phyloP scores from a whole-genome alignment of 2,797 vertebrate species.

The Lycodopsis pacificus region DNA sequence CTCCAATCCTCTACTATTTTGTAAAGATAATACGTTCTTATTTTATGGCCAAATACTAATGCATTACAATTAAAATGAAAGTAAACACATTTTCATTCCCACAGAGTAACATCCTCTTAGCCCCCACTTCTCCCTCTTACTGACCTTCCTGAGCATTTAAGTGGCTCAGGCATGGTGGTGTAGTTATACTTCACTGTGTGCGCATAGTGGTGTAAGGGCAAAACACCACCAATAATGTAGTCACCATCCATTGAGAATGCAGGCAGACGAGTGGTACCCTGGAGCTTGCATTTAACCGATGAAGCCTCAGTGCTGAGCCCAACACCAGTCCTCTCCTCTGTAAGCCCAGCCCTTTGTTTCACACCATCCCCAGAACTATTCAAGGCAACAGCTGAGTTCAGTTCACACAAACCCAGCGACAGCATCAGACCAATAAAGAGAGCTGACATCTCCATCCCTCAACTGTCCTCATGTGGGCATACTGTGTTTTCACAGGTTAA shows the following conservation, averaged over 20 bases:
- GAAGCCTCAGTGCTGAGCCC: background rate
- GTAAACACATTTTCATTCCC: background rate
- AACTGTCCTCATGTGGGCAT: background rate
- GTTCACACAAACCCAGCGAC: slow-evolving; percentile 29
- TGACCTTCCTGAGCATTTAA: slow-evolving; percentile 66
- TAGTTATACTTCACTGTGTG: slow-evolving; percentile 59
- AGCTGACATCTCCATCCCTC: slow-evolving; percentile 34
- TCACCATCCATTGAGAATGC: slow-evolving; percentile 60
- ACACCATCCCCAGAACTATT: slow-evolving; percentile 5
- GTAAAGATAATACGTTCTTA: background rate
- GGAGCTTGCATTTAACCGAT: slow-evolving; percentile 41
- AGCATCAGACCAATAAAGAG: slow-evolving; percentile 22
- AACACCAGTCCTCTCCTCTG: background rate
- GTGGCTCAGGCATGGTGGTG: slow-evolving; percentile 54
- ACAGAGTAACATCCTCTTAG: background rate
- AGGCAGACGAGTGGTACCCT: slow-evolving; percentile 31
- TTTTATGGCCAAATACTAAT: too few relatives aligned
- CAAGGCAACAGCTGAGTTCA: slow-evolving; percentile 20
- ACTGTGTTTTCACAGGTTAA: slow-evolving; percentile 31
- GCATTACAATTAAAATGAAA: too few relatives aligned
- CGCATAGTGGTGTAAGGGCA: slow-evolving; percentile 54
- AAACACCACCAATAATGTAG: slow-evolving; percentile 65
- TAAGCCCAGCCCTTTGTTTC: background rate
- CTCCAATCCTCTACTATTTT: too few relatives aligned
- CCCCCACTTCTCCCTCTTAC: background rate